Evolutionary conservation across 2,888 invertebrate species (phyloP).

Genomic region (Lycia hirtaria): DNA sequence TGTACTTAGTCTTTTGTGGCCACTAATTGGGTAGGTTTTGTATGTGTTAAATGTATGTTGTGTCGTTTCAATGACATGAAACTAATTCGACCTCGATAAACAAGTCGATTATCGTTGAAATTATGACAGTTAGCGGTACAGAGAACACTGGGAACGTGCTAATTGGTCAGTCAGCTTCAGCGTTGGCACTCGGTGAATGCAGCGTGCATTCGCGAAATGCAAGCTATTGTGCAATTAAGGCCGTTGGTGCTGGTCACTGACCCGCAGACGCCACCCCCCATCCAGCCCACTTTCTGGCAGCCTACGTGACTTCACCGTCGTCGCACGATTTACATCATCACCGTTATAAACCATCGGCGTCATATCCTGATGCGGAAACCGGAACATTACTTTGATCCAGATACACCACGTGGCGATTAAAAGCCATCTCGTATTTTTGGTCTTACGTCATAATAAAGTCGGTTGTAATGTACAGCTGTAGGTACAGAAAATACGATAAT

Average conservation of each 20-base stretch:
- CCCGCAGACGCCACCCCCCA: conserved; percentile 57
- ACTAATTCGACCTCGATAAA: conserved; percentile 35
- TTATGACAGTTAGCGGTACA: conserved; percentile 38
- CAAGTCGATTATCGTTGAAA: conserved; percentile 43
- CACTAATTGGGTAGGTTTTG: no score
- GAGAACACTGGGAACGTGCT: conserved; percentile 29
- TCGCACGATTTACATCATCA: conserved; percentile 64
- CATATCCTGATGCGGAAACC: conserved; percentile 23
- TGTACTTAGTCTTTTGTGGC: no score
- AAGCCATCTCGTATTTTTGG: conserved; percentile 4
- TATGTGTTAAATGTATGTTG: not conserved
- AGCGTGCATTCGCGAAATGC: conserved; percentile 53
- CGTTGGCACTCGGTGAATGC: conserved; percentile 47
- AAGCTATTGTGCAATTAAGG: conserved; percentile 72
- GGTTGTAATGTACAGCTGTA: not conserved
- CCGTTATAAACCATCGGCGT: conserved; percentile 40
- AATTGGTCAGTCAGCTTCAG: conserved; percentile 47
- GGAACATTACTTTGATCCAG: conserved; percentile 24
- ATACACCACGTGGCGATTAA: conserved; percentile 11
- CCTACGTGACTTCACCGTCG: conserved; percentile 72
- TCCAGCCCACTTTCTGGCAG: conserved; percentile 43
- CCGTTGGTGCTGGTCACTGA: conserved; percentile 60
- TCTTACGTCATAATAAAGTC: conserved; percentile 14
- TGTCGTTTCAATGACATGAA: conserved; percentile 17
- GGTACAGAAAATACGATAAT: not conserved